Evolutionary conservation across 1,140 invertebrate species (phyloP).

Genomic region (Plectrocnemia conspersa): DNA sequence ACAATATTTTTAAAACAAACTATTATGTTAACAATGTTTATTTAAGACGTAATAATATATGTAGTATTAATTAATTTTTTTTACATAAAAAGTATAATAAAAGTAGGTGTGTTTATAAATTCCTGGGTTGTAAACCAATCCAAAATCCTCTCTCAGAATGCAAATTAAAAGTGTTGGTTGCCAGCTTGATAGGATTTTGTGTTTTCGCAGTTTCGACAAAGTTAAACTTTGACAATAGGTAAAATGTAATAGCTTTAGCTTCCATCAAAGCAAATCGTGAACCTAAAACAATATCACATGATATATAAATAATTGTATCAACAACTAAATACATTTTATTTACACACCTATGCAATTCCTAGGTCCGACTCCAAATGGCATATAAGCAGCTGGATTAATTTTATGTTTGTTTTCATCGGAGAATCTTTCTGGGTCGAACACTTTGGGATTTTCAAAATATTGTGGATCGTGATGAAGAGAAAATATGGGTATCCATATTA

Average conservation of each 20-base stretch:
- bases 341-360: slow-evolving; percentile 57
- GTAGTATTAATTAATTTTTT: too few species aligned
- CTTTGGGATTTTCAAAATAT: slow-evolving; percentile 52
- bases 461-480: slow-evolving; percentile 54
- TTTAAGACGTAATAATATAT: too few species aligned
- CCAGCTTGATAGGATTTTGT: slow-evolving; percentile 23
- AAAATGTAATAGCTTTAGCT: slow-evolving; percentile 48
- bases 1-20: too few species aligned
- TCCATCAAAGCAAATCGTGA: slow-evolving; percentile 51
- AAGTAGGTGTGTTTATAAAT: too few species aligned
- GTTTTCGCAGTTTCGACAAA: slow-evolving; percentile 28
- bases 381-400: slow-evolving; percentile 4
- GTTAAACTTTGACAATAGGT: slow-evolving; percentile 37
- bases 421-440: slow-evolving; percentile 58
- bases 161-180: slow-evolving; percentile 24
- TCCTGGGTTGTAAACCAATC: slow-evolving; percentile 31
- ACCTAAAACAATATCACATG: slow-evolving; percentile 34
- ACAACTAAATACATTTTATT: not conserved
- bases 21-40: too few species aligned
- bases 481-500: slow-evolving; percentile 49
- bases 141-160: slow-evolving; percentile 28
- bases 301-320: not conserved
- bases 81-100: too few species aligned
- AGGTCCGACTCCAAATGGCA: slow-evolving; percentile 61
- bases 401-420: slow-evolving; percentile 43